Base-by-base conservation (phyloP, 1,140 invertebrate species). In the Meloidogyne hapla region DNA sequence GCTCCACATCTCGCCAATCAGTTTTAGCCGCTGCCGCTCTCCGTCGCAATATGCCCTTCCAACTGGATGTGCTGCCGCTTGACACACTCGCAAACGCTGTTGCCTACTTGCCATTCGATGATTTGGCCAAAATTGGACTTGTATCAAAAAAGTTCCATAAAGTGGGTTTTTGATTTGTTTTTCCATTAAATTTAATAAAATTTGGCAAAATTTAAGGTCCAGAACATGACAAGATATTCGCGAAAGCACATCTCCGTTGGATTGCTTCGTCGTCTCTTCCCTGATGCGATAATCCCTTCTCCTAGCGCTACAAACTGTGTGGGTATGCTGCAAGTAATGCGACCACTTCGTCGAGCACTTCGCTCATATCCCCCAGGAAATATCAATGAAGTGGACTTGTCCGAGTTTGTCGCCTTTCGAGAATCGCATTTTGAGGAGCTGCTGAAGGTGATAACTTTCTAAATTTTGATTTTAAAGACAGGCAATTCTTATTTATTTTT, bases 381-480 rank as follows among this genome's bases (percentile, higher is more conserved):
- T 64, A 73, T 73, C 12, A 61, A 64, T 1, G 71, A 73, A 28
- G 71, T 73, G 15, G 71, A 73, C 48, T 33, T 73, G 71, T 63
- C 56, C 23, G 38, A 73, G 12, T 73, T 73, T 38, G 12, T 61
- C 1, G 61, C 71, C 56, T 73, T 73, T 10, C 71, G 71, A 13
- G 56, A 63, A 38, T 73, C 71, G 0, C 71, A 73, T 61, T 73
- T 73, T 33, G 71, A 42, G 40, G 71, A 73, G 9, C 56, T 73
- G 45, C 28, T 73, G 12, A 64, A 64, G 26, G 71, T 73, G 12
- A 73, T 13, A 63, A 12, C 9, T 15, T 25, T 2, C 15, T 12
- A n/a, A 10, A 9, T 18, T 23, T 23, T 21, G 10, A 6, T 8
- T 33, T 8, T 6, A 33, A 33, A 33, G 1, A 6, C n/a, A n/a